Conservation (phyloP, 2,113 vertebrate genomes). For the Tyto alba region DNA sequence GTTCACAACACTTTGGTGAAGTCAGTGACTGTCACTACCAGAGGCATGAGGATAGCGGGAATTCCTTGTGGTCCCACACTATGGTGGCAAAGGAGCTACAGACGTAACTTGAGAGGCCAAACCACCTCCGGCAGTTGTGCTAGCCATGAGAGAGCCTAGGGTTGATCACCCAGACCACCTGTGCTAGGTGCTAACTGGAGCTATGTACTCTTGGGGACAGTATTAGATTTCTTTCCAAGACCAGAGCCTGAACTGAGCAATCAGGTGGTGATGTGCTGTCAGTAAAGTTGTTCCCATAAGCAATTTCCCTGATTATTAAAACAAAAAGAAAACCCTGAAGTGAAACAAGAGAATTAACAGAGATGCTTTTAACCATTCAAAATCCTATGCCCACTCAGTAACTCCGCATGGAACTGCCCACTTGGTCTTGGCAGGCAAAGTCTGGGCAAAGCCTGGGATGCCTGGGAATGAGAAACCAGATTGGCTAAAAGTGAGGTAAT, state of each 20-base stretch:
- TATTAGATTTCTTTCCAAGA: not conserved
- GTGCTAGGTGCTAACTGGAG: not conserved
- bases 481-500: conserved; percentile 58
- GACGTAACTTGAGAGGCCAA: not conserved
- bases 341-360: not conserved
- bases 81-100: not conserved
- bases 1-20: not conserved
- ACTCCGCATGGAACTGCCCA: not conserved
- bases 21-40: not conserved
- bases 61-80: not conserved
- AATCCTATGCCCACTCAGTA: not conserved
- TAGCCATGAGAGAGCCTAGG: not conserved
- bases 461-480: conserved; percentile 8
- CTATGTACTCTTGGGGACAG: not conserved
- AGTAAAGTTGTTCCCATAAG: not conserved
- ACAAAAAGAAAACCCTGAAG: not conserved
- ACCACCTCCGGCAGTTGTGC: not conserved
- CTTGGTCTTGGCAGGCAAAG: not conserved
- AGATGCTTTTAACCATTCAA: not conserved
- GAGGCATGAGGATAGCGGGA: not conserved
- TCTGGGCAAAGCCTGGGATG: not conserved
- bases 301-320: not conserved
- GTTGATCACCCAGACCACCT: not conserved
- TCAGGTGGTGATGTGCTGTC: not conserved
- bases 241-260: not conserved